phyloP scores from a whole-genome alignment of 2,888 invertebrate genomes.

The Agriopis aurantiaria region DNA sequence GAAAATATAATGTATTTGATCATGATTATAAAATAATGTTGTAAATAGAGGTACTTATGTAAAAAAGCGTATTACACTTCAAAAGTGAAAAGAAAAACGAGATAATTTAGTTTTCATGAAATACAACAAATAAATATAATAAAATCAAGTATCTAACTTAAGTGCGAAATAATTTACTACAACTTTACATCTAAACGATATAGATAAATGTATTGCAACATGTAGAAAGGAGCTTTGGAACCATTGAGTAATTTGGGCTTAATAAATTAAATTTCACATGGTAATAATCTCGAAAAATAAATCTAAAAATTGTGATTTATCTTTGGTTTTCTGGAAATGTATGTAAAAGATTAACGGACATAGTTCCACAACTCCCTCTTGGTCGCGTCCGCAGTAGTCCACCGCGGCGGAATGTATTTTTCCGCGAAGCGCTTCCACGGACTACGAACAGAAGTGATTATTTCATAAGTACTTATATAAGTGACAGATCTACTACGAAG shows the following conservation, averaged over 20 bases:
- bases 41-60: constrained; percentile 78
- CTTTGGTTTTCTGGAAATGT: constrained; percentile 80
- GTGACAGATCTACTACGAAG: constrained; percentile 85
- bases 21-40: constrained; percentile 82
- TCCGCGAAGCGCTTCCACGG: constrained; percentile 49
- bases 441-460: constrained; percentile 67
- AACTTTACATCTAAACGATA: constrained; percentile 83
- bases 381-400: constrained; percentile 52
- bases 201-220: constrained; percentile 82
- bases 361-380: constrained; percentile 83
- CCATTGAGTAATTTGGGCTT: constrained; percentile 76
- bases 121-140: constrained; percentile 82
- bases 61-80: constrained; percentile 83
- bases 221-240: constrained; percentile 82
- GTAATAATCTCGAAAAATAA: constrained; percentile 77
- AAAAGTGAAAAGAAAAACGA: constrained; percentile 78
- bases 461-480: constrained; percentile 84
- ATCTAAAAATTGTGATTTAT: constrained; percentile 80
- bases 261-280: constrained; percentile 70
- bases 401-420: constrained; percentile 40
- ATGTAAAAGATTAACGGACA: constrained; percentile 49
- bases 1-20: constrained; percentile 80
- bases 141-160: constrained; percentile 82
- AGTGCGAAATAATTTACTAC: constrained; percentile 85
- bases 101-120: constrained; percentile 78